Conservation (phyloP, 1,140 invertebrate genomes). For the Hypothenemus hampei region DNA sequence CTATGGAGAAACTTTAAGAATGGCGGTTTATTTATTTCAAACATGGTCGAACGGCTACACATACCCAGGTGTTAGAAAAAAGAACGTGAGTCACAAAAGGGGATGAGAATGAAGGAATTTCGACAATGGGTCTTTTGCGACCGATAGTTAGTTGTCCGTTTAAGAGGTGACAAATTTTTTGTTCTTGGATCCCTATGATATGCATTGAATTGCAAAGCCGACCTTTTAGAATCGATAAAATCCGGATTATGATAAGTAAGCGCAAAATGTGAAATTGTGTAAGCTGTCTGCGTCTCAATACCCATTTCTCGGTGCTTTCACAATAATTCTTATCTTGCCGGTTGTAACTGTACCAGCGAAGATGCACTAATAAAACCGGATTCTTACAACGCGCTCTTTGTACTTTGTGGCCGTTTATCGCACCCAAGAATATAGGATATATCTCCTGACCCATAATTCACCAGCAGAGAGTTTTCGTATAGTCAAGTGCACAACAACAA, state of each 20-base stretch:
- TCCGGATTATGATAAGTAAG: constrained; percentile 9
- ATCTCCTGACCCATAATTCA: no score
- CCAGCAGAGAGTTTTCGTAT: no score
- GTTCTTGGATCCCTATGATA: not conserved
- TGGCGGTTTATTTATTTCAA: constrained; percentile 19
- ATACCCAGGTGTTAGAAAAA: constrained; percentile 17
- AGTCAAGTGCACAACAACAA: no score
- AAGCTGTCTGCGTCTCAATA: not conserved
- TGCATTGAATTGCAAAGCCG: constrained; percentile 16
- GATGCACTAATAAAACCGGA: no score
- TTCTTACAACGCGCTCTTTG: no score
- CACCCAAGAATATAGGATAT: no score
- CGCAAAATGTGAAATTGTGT: not conserved
- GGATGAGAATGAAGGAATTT: constrained; percentile 18
- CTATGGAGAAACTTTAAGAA: constrained; percentile 6
- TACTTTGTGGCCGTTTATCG: no score
- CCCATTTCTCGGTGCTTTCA: no score
- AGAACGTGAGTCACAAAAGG: constrained; percentile 12
- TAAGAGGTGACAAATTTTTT: constrained; percentile 22
- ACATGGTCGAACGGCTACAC: constrained; percentile 7
- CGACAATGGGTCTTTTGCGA: constrained; percentile 18
- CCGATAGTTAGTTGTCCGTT: constrained; percentile 19
- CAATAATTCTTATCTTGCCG: no score
- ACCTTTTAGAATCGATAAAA: constrained; percentile 18
- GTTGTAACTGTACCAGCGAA: no score